Evolutionary conservation across 1,140 invertebrate species (phyloP), one percentile per base, ranked within the genome.

Genomic region (Parapsyche elsis): DNA sequence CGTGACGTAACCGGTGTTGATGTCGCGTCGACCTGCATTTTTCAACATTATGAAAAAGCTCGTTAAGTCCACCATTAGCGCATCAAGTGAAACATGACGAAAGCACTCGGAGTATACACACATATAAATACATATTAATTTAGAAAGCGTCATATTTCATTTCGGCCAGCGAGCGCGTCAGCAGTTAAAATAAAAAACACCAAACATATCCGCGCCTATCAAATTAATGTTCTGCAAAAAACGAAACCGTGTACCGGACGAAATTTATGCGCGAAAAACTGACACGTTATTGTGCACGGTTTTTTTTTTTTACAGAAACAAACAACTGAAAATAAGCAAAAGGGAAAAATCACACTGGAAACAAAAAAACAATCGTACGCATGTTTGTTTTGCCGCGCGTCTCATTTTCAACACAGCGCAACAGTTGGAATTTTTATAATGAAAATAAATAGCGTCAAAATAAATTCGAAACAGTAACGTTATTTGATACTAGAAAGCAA

Each of bases 31-130:
- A 23, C 21, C 21, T 67, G 24, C 64, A 67, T 67, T 67, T 67
- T 67, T 67, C 64, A 67, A 23, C 64, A 67, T 67, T 67, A 67
- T 67, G 24, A 67, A 67, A 67, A 26, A 67, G 64, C 24, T 67
- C 64, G 24, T 67, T 24, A 67, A 67, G 64, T 30, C 9, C 21
- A 10, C 24, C 64, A 24, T 67, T 67, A 67, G 21, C 23, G 64
- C 24, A 23, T 67, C 64, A 67, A 67, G 64, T 67, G 64, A 67
- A 67, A 67, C 64, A 67, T 30, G 64, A 67, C 64, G 64, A 67
- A 67, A 24, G 21, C 23, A 1, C 24, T 23, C 64, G 23, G 24
- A 26, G 64, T 23, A 67, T 23, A 61, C 12, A 61, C 16, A 21
- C 57, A 61, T 9, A 61, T 19, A 61, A 16, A 61, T 21, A 61